These are phyloP conservation scores for Cliona cf. orientalis DNA, from an alignment of 37 sponge, comb jelly and placozoan species.

Conservation along the genomic window DNA sequence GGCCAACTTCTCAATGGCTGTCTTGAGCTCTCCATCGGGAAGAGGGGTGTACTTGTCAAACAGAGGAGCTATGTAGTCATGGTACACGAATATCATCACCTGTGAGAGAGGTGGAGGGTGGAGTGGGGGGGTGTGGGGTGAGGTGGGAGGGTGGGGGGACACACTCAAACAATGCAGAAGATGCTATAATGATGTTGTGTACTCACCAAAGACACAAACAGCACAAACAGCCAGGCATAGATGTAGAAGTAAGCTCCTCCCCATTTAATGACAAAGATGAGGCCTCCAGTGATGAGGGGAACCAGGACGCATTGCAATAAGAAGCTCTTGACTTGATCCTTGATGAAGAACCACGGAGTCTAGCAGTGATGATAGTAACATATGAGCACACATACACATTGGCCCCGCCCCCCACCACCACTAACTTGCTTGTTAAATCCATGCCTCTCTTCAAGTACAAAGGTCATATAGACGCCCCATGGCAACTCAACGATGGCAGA, in stretches of 20 bases:
- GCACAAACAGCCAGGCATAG: constrained; percentile 89
- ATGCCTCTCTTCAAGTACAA: constrained; percentile 93
- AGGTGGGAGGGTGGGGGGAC: background rate
- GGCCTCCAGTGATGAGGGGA: constrained; percentile 40
- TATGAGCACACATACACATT: background rate
- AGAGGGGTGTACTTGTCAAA: constrained; percentile 96
- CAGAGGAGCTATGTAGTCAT: constrained; percentile 93
- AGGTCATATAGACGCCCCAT: constrained; percentile 81
- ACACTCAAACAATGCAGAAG: background rate
- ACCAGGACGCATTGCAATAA: constrained; percentile 59
- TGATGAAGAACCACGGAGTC: constrained; percentile 87
- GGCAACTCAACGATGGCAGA: constrained; percentile 69
- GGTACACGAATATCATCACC: constrained; percentile 84
- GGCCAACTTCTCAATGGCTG: constrained; percentile 84
- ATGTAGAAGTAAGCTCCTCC: constrained; percentile 96
- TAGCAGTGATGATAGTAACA: constrained; percentile 7
- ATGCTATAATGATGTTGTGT: background rate
- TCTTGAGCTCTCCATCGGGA: constrained; percentile 77
- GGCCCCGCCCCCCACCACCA: background rate
- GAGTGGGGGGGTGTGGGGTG: background rate
- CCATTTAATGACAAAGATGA: constrained; percentile 81
- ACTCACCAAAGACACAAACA: constrained; percentile 54
- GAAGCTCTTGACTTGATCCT: constrained; percentile 81
- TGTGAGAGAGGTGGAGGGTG: constrained; percentile 9
- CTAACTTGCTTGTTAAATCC: constrained; percentile 96